phyloP scores from a whole-genome alignment of 1,140 invertebrate genomes.

The Calliopsis andreniformis region DNA sequence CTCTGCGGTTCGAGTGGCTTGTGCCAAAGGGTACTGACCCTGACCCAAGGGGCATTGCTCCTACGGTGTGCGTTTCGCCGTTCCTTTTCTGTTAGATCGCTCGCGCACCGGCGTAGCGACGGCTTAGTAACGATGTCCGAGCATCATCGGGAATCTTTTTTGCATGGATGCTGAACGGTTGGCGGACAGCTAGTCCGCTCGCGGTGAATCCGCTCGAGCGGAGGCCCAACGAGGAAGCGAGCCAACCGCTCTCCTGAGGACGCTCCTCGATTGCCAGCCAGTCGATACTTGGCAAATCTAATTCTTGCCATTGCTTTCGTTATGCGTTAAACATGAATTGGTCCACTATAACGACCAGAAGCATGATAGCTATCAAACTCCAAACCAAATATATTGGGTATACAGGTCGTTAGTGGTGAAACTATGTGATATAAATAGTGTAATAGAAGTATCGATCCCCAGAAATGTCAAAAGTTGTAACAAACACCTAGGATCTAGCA shows the following conservation, averaged over 20 bases:
- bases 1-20: conserved; percentile 57
- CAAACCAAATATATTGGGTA: too few relatives aligned
- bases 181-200: conserved; percentile 3
- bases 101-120: conserved; percentile 65
- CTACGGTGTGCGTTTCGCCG: conserved; percentile 74
- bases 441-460: too few relatives aligned
- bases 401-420: too few relatives aligned
- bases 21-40: conserved; percentile 80
- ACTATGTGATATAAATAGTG: too few relatives aligned
- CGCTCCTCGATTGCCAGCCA: too few relatives aligned
- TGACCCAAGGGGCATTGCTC: conserved; percentile 79
- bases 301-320: too few relatives aligned
- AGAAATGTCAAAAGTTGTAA: too few relatives aligned
- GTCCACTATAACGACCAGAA: too few relatives aligned
- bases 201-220: neutral
- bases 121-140: conserved; percentile 64
- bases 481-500: too few relatives aligned
- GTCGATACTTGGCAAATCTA: too few relatives aligned
- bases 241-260: neutral
- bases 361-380: too few relatives aligned
- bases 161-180: conserved; percentile 36
- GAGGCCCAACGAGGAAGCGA: conserved; percentile 37
- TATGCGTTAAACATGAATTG: too few relatives aligned
- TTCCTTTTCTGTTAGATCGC: conserved; percentile 79
- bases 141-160: conserved; percentile 55